Conservation (phyloP, 2,113 vertebrate genomes). For the Syngnathus scovelli region DNA sequence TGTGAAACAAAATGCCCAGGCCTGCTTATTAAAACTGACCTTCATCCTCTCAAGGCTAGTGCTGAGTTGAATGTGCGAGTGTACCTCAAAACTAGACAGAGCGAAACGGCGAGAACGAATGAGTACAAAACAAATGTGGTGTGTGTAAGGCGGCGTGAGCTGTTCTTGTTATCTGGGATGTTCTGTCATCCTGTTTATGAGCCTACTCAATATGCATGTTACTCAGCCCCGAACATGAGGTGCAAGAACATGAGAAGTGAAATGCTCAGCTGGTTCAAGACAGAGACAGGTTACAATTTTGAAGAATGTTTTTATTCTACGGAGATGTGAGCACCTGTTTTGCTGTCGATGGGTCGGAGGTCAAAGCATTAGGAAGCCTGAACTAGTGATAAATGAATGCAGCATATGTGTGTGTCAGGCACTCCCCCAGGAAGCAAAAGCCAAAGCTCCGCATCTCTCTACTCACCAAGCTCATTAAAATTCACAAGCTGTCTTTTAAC, state of each 20-base stretch:
- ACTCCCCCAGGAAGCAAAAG: conserved; percentile 34
- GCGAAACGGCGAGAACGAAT: conserved; percentile 21
- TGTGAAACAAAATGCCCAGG: conserved; percentile 22
- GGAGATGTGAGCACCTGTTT: not conserved
- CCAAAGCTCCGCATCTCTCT: conserved; percentile 38
- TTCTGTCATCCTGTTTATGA: conserved; percentile 55
- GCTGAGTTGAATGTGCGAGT: conserved; percentile 8
- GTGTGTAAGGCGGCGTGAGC: conserved; percentile 57
- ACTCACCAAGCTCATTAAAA: conserved; percentile 62
- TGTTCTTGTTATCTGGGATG: conserved; percentile 54
- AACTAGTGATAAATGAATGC: conserved; percentile 52
- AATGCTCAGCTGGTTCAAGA: conserved; percentile 15
- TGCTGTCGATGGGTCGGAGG: conserved; percentile 37
- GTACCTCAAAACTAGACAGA: conserved; percentile 12
- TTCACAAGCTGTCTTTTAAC: conserved; percentile 58
- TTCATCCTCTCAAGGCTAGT: conserved; percentile 23
- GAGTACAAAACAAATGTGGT: conserved; percentile 40
- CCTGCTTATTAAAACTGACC: conserved; percentile 21
- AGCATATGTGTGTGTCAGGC: conserved; percentile 48
- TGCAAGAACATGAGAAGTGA: conserved; percentile 27
- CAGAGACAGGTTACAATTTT: not conserved
- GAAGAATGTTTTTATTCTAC: not conserved
- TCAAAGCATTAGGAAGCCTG: conserved; percentile 39
- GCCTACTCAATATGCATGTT: conserved; percentile 61
- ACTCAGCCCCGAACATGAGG: conserved; percentile 48